Evolutionary conservation across 2,797 vertebrate species (phyloP), one percentile per base, ranked within the genome.

Genomic region (Sebastes steindachneri): DNA sequence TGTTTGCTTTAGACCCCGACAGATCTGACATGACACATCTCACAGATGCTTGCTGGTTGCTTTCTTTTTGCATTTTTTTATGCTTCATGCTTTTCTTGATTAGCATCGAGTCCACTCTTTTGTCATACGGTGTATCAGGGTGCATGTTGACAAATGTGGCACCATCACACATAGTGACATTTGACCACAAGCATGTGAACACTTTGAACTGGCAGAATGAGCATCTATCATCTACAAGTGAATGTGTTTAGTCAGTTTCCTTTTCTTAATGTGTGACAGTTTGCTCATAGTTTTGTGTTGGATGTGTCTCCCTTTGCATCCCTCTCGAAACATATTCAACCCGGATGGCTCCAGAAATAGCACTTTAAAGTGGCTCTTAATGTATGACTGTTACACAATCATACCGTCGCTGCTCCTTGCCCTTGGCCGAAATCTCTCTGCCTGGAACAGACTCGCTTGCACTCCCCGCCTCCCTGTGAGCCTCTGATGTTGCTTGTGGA

Each of bases 331-430:
- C 63, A 11, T 12, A 66, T 66, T 71, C 70, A 75, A 77, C 79
- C 73, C 77, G 77, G 82, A 89, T 81, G 67, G 69, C 71, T 69
- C 86, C 85, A 89, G 71, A 86, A 93, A 91, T 92, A 88, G 91
- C 72, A 17, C 1, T 74, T 91, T 86, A 84, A 92, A 95, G 89
- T 93, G 88, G 79, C 91, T 70, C 73, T 88, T 92, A 92, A 94
- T 90, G 88, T 86, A 81, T 9, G 66, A 82, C 75, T 21, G 83
- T 93, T 92, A 86, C 88, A 87, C 90, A 93, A 86, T 88, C 74
- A 1, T 23, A 75, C 87, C 51, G 83, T 80, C 83, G 26, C 65
- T 62, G 79, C 82, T 82, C 88, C 54, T 75, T 88, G 89, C 87
- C 85, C 87, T 89, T 87, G 90, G 88, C 91, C 28, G 5, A 86